Evolutionary conservation across 2,797 vertebrate genomes (phyloP), one percentile per base, ranked within the genome.

Genomic region (Sarcoramphus papa): DNA sequence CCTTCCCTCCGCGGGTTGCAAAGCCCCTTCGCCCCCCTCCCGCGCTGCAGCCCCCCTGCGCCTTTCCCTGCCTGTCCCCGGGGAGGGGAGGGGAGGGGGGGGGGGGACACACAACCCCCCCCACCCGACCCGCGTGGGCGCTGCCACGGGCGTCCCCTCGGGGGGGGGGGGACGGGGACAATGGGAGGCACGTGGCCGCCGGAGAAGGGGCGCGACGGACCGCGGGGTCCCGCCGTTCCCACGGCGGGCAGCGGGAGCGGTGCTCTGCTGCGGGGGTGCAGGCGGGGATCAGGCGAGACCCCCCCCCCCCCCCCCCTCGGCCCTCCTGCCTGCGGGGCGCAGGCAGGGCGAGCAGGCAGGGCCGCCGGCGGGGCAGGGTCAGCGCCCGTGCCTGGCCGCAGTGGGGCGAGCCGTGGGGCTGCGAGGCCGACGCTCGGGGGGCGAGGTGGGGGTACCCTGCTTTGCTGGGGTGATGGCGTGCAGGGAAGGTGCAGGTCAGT

Each of bases 131-230:
- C 40, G 67, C n/a, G 54, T 59, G 84, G 91, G 84, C 69, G 72
- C 81, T 53, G 53, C 48, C 35, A 37, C 72, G 28, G 59, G 62
- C 59, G 56, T 37, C 70, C 78, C 78, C 83, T 30, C 47, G 37
- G 85, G 7, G 35, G 35, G 35, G 35, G 35, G 35, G 35, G 35
- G 35, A 37, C 35, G 89, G 76, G 90, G 90, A 95, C 92, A 95
- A 93, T 86, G 68, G 92, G 28, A 76, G 85, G 88, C 95, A 67
- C 90, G 84, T 91, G 93, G 95, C 90, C 25, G 43, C 72, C 28
- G 43, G 56, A 13, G 62, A 7, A 35, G 64, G 57, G 63, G 28
- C 43, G 54, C 76, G 76, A 69, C 31, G 69, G 92, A 18, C 47
- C 37, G 31, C 47, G 23, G 54, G 4, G n/a, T 9, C 35, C n/a